Evolutionary conservation across 2,113 vertebrate species (phyloP).

Genomic region (Oostethus manadensis): DNA sequence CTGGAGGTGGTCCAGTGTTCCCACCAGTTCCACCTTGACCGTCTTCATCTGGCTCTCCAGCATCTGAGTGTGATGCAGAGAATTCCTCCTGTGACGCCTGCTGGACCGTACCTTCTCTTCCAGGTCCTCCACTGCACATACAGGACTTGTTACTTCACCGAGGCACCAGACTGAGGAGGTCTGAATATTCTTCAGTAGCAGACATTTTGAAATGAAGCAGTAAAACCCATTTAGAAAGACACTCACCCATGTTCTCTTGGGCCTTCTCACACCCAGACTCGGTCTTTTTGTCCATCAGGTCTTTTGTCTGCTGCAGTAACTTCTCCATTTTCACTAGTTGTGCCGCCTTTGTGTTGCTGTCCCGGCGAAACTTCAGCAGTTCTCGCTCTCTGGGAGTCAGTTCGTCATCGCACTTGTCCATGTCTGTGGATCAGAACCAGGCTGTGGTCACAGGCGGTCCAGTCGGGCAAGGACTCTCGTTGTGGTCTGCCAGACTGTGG

Average conservation of each 20-base stretch:
- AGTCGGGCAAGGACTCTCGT: too few relatives aligned
- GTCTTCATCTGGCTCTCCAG: conserved; percentile 84
- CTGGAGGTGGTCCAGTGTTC: conserved; percentile 78
- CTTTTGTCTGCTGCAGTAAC: conserved; percentile 80
- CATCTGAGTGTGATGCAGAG: conserved; percentile 79
- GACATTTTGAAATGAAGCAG: too few relatives aligned
- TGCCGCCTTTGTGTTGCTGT: conserved; percentile 78
- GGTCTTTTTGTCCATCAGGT: conserved; percentile 78
- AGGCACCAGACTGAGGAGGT: not conserved
- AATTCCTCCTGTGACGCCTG: conserved; percentile 75
- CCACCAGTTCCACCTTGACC: conserved; percentile 79
- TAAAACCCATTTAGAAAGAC: not conserved
- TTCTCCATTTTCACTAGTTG: conserved; percentile 80
- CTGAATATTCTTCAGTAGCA: too few relatives aligned
- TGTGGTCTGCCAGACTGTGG: too few relatives aligned
- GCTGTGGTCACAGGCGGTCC: too few relatives aligned
- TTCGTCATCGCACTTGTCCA: conserved; percentile 44
- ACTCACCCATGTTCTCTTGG: conserved; percentile 68
- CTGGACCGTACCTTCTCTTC: conserved; percentile 83
- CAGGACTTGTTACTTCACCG: not conserved
- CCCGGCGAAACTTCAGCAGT: conserved; percentile 71
- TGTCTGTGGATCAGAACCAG: too few relatives aligned
- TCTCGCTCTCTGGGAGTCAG: conserved; percentile 73
- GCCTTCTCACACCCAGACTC: conserved; percentile 62
- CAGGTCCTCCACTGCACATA: conserved; percentile 76